phyloP scores from a whole-genome alignment of 2,113 vertebrate genomes.

The Lates calcarifer region DNA sequence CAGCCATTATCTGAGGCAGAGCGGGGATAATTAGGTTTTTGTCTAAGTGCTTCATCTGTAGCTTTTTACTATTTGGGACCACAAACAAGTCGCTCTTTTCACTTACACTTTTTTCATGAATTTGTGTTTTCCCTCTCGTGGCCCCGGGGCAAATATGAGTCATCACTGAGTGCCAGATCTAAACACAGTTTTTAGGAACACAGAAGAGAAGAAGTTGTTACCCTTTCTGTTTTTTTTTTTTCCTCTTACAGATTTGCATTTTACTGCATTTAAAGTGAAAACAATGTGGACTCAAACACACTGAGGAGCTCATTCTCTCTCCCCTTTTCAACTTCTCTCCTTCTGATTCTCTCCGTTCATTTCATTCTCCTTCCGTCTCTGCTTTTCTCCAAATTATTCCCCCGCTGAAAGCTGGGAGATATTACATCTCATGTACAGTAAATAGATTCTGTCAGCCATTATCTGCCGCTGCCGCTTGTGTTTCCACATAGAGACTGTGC shows the following conservation, averaged over 20 bases:
- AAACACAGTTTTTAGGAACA: constrained; percentile 25
- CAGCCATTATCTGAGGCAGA: constrained; percentile 20
- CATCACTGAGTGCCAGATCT: constrained; percentile 18
- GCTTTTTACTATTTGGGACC: constrained; percentile 24
- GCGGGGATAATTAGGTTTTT: constrained; percentile 23
- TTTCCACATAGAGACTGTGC: background rate
- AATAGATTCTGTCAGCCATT: constrained; percentile 53
- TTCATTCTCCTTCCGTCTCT: constrained; percentile 16
- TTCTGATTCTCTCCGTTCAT: constrained; percentile 2
- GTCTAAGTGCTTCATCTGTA: constrained; percentile 7
- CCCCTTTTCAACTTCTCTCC: background rate
- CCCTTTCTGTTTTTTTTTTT: background rate
- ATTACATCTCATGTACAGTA: constrained; percentile 48
- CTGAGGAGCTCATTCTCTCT: background rate
- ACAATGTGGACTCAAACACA: constrained; percentile 7
- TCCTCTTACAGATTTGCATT: constrained; percentile 39
- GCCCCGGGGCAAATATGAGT: constrained; percentile 38
- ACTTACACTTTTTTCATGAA: background rate
- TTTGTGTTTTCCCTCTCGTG: background rate
- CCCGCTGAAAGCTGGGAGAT: constrained; percentile 23
- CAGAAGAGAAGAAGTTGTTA: background rate
- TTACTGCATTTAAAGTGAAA: constrained; percentile 44
- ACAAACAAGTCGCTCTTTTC: background rate
- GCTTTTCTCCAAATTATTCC: constrained; percentile 20
- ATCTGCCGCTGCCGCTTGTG: constrained; percentile 28